Evolutionary conservation across 2,797 vertebrate species (phyloP).

Genomic region (Propithecus deckenii): DNA sequence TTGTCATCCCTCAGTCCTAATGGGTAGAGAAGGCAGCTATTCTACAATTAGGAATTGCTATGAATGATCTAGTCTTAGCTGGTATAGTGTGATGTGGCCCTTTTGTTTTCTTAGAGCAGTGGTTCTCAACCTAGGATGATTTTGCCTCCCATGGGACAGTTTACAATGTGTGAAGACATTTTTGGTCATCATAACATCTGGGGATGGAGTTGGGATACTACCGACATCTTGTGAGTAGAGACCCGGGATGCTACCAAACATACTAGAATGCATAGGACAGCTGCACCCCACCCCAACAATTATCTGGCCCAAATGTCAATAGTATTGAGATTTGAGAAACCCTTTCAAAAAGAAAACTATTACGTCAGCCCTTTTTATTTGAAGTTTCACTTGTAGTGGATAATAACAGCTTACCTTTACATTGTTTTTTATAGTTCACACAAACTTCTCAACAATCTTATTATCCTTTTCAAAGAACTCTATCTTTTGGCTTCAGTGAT

Average conservation of each 20-base stretch:
- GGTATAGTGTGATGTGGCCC: not conserved
- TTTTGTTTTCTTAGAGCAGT: conserved; percentile 38
- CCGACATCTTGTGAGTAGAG: not conserved
- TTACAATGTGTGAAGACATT: not conserved
- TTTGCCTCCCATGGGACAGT: not conserved
- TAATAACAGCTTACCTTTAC: no score
- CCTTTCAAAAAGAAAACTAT: no score
- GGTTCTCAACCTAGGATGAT: not conserved
- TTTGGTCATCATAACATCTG: not conserved
- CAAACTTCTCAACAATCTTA: not conserved
- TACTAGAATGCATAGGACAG: not conserved
- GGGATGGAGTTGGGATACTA: not conserved
- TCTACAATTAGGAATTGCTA: conserved; percentile 17
- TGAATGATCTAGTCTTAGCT: conserved; percentile 14
- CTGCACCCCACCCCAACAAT: not conserved
- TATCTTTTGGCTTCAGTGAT: not conserved
- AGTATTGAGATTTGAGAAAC: not conserved
- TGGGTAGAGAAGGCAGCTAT: not conserved
- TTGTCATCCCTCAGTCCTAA: not conserved
- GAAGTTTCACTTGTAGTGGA: no score
- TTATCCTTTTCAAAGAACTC: not conserved
- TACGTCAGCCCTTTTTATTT: no score
- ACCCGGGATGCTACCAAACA: not conserved
- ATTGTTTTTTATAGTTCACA: not conserved
- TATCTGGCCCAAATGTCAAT: not conserved